Evolutionary conservation across 2,797 vertebrate species (phyloP).

Genomic region (Sebastes cheni): DNA sequence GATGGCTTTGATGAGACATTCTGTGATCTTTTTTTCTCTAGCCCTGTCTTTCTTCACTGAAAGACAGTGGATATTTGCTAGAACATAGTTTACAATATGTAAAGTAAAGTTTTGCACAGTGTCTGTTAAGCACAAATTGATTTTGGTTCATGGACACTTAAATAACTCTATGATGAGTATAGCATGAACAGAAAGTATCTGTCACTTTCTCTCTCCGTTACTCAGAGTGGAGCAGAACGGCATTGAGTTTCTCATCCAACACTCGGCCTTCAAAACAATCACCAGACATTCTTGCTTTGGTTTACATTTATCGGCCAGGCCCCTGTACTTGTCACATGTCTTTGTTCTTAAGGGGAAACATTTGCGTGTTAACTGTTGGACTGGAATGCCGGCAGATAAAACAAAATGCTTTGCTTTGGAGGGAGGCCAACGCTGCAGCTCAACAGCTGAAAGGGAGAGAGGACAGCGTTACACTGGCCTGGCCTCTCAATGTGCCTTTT

Average conservation of each 20-base stretch:
- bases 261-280: constrained; percentile 32
- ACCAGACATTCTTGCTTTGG: constrained; percentile 32
- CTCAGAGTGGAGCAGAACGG: background rate
- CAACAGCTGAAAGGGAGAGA: constrained; percentile 48
- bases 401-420: constrained; percentile 69
- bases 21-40: background rate
- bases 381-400: constrained; percentile 69
- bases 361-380: constrained; percentile 58
- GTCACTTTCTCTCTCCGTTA: constrained; percentile 15
- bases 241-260: constrained; percentile 10
- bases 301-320: constrained; percentile 43
- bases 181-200: constrained; percentile 5
- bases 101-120: background rate
- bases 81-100: background rate
- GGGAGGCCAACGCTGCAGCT: constrained; percentile 58
- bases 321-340: constrained; percentile 40
- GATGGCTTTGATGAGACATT: background rate
- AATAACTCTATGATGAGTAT: constrained; percentile 3
- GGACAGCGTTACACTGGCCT: constrained; percentile 46
- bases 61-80: background rate
- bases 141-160: background rate
- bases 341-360: constrained; percentile 62
- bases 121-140: background rate
- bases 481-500: constrained; percentile 52
- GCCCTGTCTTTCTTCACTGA: background rate